phyloP scores from a whole-genome alignment of 2,113 vertebrate species.

The Raja brachyura region DNA sequence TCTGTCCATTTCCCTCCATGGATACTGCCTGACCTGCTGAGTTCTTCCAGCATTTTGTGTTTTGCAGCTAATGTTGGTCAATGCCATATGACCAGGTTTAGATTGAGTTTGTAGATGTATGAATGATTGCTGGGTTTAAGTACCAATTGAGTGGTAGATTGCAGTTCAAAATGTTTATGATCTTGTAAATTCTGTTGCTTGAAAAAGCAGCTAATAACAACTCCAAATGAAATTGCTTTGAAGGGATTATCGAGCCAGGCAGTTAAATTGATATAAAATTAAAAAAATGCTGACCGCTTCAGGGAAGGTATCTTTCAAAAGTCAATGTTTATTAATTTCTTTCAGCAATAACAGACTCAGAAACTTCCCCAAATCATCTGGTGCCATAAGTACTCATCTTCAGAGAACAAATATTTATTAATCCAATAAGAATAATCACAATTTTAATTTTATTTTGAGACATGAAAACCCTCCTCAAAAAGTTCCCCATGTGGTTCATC shows the following conservation, averaged over 20 bases:
- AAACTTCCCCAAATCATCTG: not conserved
- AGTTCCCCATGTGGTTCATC: not conserved
- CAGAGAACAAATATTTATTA: not conserved
- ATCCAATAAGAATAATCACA: not conserved
- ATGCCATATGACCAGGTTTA: not conserved
- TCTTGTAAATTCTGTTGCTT: not conserved
- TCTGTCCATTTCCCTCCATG: too few species aligned
- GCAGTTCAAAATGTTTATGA: not conserved
- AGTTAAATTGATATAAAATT: not conserved
- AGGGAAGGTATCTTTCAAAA: not conserved
- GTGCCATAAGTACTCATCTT: not conserved
- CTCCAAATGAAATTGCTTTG: not conserved
- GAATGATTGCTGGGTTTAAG: not conserved
- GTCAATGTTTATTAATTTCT: not conserved
- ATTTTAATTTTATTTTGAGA: not conserved
- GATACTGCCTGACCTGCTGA: too few species aligned
- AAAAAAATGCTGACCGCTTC: not conserved
- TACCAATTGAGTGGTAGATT: not conserved
- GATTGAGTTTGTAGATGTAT: not conserved
- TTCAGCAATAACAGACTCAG: not conserved
- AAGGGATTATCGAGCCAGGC: not conserved
- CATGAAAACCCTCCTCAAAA: too few species aligned
- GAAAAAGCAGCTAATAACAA: slow-evolving; percentile 10
- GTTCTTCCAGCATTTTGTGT: too few species aligned
- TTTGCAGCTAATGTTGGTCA: too few species aligned